These are phyloP conservation scores for Augochlorella aurata DNA, from an alignment of 2,888 invertebrate species.

Conservation along the genomic window DNA sequence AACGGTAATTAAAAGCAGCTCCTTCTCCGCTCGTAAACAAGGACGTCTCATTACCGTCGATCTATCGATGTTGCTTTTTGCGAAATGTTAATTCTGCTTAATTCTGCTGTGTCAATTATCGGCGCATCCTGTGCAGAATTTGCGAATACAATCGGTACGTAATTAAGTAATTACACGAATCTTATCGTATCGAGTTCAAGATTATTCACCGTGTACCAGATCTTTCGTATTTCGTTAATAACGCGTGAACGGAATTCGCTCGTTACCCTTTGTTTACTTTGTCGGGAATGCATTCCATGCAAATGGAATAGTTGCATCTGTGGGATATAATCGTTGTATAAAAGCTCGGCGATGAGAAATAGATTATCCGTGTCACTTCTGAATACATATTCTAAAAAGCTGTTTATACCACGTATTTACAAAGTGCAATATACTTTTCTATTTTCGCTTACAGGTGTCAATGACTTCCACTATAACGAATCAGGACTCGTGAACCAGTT, in stretches of 20 bases:
- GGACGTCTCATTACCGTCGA: background rate
- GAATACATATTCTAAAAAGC: too few species aligned
- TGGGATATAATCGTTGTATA: too few species aligned
- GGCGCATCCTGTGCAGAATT: background rate
- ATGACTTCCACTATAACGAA: too few species aligned
- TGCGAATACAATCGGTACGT: background rate
- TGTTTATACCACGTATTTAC: too few species aligned
- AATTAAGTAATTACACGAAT: background rate
- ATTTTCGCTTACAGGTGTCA: too few species aligned
- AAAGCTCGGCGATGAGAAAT: too few species aligned
- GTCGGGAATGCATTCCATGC: too few species aligned
- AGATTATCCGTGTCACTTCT: too few species aligned
- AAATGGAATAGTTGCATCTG: too few species aligned
- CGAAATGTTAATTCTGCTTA: background rate
- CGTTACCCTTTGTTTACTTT: too few species aligned
- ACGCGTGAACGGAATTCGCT: background rate
- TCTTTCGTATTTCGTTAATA: constrained; percentile 3
- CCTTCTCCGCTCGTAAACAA: background rate
- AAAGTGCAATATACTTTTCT: too few species aligned
- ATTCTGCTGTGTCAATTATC: background rate
- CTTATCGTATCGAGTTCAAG: background rate
- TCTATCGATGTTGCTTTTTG: background rate
- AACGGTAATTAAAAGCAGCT: background rate
- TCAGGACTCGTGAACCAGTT: too few species aligned
- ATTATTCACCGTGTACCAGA: background rate